Evolutionary conservation across 1,140 invertebrate genomes (phyloP), one percentile per base, ranked within the genome.

Genomic region (Brevipalpus yothersi): DNA sequence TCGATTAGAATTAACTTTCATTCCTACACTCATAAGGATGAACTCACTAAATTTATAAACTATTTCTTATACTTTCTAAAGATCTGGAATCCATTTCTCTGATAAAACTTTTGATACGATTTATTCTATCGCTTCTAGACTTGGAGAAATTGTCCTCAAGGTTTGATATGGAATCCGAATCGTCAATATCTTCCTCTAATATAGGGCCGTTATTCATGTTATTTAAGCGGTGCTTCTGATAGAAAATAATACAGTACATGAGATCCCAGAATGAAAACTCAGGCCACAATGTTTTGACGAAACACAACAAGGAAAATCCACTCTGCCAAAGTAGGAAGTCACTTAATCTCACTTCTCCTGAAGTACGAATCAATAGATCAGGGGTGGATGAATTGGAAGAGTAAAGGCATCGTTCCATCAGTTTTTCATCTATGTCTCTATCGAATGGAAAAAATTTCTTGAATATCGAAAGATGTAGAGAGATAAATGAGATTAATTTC

Each of bases 271-370:
- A 77, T 53, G 77, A 81, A 67, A 95, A 90, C 68, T 94, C 88
- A 19, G 92, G 91, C 91, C 91, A 95, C 19, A 95, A 71, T 2
- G 86, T 81, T 64, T 84, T 75, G 7, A 80, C 77, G 69, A 90
- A 90, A 67, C 83, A 82, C 19, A 89, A 31, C 5, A 64, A 45
- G 2, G 63, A 65, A 53, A 63, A 63, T 61, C 62, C 73, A 86
- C 86, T 60, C 80, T 98, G 93, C 90, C 90, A 97, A 58, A 97
- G 72, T 61, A 98, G 75, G 70, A 96, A 98, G 73, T 98, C 94
- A 68, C 90, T 95, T 1, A 99, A 75, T 64, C 94, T 75, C 4
- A 84, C 79, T 77, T 98, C 94, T 21, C 93, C 93, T 1, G 93
- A 97, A 15, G 93, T 98, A 65, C 94, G 76, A 41, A 99, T 82